Conservation (phyloP, 2,113 vertebrate genomes). For the Pterocles burchelli region DNA sequence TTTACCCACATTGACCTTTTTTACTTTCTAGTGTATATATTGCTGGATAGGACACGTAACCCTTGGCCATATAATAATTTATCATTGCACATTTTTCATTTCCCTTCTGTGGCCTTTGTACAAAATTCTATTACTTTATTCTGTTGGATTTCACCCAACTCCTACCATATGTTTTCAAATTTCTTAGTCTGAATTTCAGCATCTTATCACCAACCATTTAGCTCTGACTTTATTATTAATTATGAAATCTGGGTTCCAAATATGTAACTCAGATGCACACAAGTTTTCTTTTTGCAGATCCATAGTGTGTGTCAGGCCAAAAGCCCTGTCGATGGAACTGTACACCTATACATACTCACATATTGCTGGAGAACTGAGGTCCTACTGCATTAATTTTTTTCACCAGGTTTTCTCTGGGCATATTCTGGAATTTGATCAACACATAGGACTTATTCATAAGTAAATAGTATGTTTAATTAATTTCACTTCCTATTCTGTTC, state of each 20-base stretch:
- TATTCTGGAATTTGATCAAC: constrained; percentile 1
- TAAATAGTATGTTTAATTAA: constrained; percentile 25
- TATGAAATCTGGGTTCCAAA: constrained; percentile 52
- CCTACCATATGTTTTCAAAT: constrained; percentile 67
- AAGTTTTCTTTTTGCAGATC: neutral
- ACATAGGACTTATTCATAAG: neutral
- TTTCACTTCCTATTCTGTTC: constrained; percentile 27
- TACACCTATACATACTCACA: neutral
- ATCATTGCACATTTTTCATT: constrained; percentile 64
- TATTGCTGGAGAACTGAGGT: neutral
- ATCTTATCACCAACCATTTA: constrained; percentile 61
- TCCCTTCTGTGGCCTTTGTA: constrained; percentile 57
- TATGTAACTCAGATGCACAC: constrained; percentile 13
- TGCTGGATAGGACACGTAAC: constrained; percentile 30
- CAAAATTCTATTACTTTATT: constrained; percentile 69
- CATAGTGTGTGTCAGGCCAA: neutral
- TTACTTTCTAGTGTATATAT: constrained; percentile 33
- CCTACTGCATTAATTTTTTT: neutral
- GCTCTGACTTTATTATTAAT: constrained; percentile 61
- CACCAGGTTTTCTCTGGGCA: neutral
- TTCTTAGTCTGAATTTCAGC: constrained; percentile 53
- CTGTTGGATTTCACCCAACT: constrained; percentile 29
- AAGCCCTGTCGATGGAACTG: neutral
- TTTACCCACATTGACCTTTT: constrained; percentile 58
- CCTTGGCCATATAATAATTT: constrained; percentile 62